These are phyloP conservation scores for Maniola hyperantus DNA, from an alignment of 2,888 invertebrate genomes.

Conservation along the genomic window DNA sequence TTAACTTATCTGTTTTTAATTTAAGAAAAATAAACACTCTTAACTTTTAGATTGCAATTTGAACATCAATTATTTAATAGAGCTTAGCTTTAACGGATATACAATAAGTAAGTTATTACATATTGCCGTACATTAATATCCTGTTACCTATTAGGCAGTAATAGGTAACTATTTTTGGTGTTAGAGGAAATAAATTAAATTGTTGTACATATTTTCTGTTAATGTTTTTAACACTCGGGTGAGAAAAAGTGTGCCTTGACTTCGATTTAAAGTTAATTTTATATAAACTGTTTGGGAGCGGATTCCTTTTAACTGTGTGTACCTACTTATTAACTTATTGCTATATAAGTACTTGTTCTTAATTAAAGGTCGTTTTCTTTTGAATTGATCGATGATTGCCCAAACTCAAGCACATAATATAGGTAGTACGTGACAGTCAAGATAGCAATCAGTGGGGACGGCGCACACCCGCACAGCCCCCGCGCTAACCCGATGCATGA, in stretches of 20 bases:
- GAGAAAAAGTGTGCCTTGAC: constrained; percentile 29
- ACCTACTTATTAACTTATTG: not conserved
- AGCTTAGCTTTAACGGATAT: not conserved
- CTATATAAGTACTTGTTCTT: too few relatives aligned
- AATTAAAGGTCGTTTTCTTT: too few relatives aligned
- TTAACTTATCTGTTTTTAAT: not conserved
- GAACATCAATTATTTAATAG: not conserved
- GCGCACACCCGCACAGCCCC: too few relatives aligned
- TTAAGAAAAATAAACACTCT: too few relatives aligned
- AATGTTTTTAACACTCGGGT: constrained; percentile 16
- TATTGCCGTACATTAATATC: constrained; percentile 1
- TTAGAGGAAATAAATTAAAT: constrained; percentile 28
- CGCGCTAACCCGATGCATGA: too few relatives aligned
- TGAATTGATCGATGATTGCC: too few relatives aligned
- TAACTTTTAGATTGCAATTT: too few relatives aligned
- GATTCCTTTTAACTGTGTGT: not conserved
- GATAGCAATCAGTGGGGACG: too few relatives aligned
- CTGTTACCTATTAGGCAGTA: not conserved
- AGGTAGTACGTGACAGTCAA: too few relatives aligned
- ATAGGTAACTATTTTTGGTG: constrained; percentile 19
- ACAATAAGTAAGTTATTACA: not conserved
- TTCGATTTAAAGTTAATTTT: constrained; percentile 14
- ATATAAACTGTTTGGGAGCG: not conserved
- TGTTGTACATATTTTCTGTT: constrained; percentile 21
- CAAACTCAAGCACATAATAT: too few relatives aligned